These are phyloP conservation scores for Hyles euphorbiae DNA, from an alignment of 1,140 invertebrate species.

Conservation along the genomic window DNA sequence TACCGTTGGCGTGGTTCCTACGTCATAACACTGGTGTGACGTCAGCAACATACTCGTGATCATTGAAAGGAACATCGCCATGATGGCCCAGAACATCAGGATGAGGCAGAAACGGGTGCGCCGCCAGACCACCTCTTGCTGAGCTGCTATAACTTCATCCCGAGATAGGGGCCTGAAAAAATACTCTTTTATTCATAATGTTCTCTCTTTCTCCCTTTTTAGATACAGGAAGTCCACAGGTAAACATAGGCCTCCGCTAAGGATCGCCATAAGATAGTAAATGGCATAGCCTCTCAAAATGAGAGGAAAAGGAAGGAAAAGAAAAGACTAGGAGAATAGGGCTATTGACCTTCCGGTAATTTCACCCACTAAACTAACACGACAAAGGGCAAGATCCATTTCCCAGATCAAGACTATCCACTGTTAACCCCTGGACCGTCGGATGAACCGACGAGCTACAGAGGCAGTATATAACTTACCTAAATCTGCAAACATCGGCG, in stretches of 20 bases:
- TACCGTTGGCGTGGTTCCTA: slow-evolving; percentile 21
- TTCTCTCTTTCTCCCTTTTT: background rate
- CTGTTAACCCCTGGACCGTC: no score
- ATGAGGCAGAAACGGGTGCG: slow-evolving; percentile 34
- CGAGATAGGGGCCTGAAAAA: slow-evolving; percentile 41
- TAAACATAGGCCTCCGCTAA: no score
- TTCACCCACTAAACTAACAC: no score
- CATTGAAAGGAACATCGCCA: slow-evolving; percentile 47
- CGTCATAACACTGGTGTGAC: slow-evolving; percentile 9
- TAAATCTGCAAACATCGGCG: slow-evolving; percentile 15
- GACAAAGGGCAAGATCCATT: no score
- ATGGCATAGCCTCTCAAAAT: no score
- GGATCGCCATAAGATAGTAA: no score
- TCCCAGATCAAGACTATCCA: no score
- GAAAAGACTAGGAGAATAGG: no score
- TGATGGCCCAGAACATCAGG: slow-evolving; percentile 47
- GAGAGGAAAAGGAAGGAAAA: no score
- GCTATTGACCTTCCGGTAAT: no score
- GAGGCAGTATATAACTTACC: slow-evolving; percentile 14
- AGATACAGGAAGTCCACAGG: background rate
- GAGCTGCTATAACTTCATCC: slow-evolving; percentile 35
- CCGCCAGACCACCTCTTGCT: slow-evolving; percentile 34
- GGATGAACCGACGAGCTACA: no score
- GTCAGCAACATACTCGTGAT: slow-evolving; percentile 38
- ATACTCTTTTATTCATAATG: background rate